phyloP scores from a whole-genome alignment of 2,888 invertebrate genomes.

The Nomada fabriciana region DNA sequence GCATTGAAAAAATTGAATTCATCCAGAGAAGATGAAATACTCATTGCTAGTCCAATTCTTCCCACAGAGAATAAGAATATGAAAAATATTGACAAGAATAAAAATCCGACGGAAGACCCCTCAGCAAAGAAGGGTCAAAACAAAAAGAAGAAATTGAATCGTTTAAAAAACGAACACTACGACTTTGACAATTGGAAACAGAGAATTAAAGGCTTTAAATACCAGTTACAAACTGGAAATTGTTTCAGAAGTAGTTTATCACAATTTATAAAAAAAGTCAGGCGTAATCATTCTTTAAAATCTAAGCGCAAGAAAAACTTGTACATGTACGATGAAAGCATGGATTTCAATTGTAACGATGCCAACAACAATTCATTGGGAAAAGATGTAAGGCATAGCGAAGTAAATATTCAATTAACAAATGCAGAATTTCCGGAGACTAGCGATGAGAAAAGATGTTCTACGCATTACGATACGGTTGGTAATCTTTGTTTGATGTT shows the following conservation, averaged over 20 bases:
- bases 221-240: background rate
- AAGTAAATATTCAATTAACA: background rate
- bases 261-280: slow-evolving; percentile 10
- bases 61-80: background rate
- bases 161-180: background rate
- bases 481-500: slow-evolving; percentile 5
- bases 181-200: background rate
- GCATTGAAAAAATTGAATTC: slow-evolving; percentile 24
- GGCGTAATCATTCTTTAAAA: background rate
- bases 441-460: background rate
- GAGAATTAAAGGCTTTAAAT: background rate
- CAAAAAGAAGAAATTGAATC: background rate
- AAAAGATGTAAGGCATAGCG: background rate
- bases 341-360: slow-evolving; percentile 8
- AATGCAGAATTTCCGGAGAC: background rate
- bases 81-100: background rate
- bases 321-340: background rate
- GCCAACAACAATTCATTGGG: slow-evolving; percentile 25
- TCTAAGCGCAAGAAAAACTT: background rate
- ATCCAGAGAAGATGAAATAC: slow-evolving; percentile 34
- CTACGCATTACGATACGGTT: slow-evolving; percentile 26
- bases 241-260: slow-evolving; percentile 8
- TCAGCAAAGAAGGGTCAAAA: background rate
- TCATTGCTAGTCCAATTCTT: background rate
- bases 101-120: background rate